Base-by-base conservation (phyloP, 1,140 invertebrate species). In the Chymomyza costata region DNA sequence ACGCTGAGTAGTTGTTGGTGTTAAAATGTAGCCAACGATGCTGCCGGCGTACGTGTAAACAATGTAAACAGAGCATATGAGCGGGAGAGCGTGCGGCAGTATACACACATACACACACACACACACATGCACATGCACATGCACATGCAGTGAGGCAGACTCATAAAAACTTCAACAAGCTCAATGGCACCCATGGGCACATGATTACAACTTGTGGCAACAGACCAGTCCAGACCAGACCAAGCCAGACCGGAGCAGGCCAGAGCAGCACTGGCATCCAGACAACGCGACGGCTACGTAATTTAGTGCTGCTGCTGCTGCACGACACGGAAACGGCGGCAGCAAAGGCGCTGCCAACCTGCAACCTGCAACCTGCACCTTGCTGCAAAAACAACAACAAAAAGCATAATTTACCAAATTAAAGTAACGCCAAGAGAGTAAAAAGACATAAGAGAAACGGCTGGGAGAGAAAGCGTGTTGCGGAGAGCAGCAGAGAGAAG, bases 111-210 rank as follows among this genome's bases (percentile, higher is more conserved):
- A 35, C 16, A 21, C 19, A 19, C 6, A 40, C 32, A 48, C 32
- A 45, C 41, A 53, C 38, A 56, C 35, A 48, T 44, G 50, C 43
- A 58, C 39, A 54, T 37, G 39, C 14, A n/a, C n/a, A 25, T 49
- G 51, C 64, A 62, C 14, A 11, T 6, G 67, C 47, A 49, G 58
- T 39, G 32, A 44, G 50, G 52, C 70, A 74, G 70, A 69, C 70
- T 76, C 70, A 76, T 76, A 74, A 74, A 74, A 74, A 74, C 70
- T 74, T 74, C 65, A 74, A 76, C 70, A 65, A 74, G 70, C 70
- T 65, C 70, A 76, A 74, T 76, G 61, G 70, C 56, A 76, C 70
- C 70, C 70, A 76, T 65, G 70, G 62, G 70, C 61, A 68, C 65
- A 69, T 74, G 70, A 64, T 68, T 74, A 68, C 69, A 74, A 65